Conservation (phyloP, 2,797 vertebrate species). For the Naso thynnoides region DNA sequence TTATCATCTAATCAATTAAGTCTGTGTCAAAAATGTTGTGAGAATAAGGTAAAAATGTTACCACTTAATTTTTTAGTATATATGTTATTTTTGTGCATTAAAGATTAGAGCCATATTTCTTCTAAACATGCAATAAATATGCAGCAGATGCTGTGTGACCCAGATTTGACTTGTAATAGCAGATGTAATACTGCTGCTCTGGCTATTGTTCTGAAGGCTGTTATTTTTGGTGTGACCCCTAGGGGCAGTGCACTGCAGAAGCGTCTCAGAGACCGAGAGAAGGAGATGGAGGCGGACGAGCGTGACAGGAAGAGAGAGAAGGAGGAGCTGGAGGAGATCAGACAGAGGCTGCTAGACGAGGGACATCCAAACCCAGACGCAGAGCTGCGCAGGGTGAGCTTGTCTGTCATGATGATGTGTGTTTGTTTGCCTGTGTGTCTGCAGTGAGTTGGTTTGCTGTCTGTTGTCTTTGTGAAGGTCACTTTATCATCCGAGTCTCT, state of each 20-base stretch:
- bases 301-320: conserved; percentile 98
- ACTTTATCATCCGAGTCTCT: conserved; percentile 60
- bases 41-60: background rate
- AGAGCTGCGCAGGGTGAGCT: conserved; percentile 94
- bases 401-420: background rate
- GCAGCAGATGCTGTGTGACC: conserved; percentile 43
- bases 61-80: background rate
- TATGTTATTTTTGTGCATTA: background rate
- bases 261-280: conserved; percentile 95
- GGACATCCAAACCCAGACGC: conserved; percentile 98
- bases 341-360: conserved; percentile 96
- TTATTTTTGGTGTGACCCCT: conserved; percentile 68
- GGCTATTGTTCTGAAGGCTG: conserved; percentile 74
- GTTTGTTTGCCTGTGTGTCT: conserved; percentile 32
- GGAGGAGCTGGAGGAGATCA: conserved; percentile 98
- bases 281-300: conserved; percentile 98
- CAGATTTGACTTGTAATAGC: conserved; percentile 44
- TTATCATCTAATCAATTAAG: background rate
- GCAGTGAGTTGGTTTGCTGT: conserved; percentile 27
- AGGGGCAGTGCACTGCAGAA: conserved; percentile 99
- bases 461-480: conserved; percentile 79
- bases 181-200: conserved; percentile 57
- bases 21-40: background rate
- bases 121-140: background rate
- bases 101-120: background rate